A percentile compares a stretch with the other conserved stretches of the same genome.
These are phyloP conservation scores for Steinernema scapterisci DNA, from an alignment of 2,888 invertebrate genomes.

Conservation along the genomic window DNA sequence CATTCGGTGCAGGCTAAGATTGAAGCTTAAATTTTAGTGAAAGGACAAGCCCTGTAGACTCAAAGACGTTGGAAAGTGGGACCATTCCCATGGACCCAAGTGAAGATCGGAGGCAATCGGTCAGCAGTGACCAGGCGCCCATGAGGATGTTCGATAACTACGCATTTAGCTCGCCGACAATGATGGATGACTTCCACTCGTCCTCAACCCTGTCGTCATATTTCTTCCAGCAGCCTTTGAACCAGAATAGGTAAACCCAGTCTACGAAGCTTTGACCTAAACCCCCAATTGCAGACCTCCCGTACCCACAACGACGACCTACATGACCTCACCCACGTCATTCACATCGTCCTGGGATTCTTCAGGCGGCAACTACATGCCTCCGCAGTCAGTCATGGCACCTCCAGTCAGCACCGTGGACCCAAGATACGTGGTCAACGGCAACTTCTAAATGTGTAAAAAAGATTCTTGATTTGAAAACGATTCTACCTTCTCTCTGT, in stretches of 20 bases:
- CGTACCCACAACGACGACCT: background rate
- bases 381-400: background rate
- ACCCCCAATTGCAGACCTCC: background rate
- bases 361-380: background rate
- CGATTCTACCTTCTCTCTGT: conserved; percentile 18
- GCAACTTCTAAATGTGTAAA: conserved; percentile 10
- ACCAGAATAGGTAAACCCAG: background rate
- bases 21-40: background rate
- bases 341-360: background rate
- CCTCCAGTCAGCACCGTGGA: background rate
- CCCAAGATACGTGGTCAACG: background rate
- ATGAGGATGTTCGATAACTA: background rate
- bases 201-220: conserved; percentile 6
- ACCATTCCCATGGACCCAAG: conserved; percentile 14
- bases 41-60: background rate
- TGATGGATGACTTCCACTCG: conserved; percentile 13
- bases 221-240: conserved; percentile 24
- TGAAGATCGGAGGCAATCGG: background rate
- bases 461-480: background rate
- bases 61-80: background rate
- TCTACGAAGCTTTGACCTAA: background rate
- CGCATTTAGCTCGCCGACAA: background rate
- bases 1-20: too few species aligned
- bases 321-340: background rate
- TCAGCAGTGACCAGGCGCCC: background rate